These are phyloP conservation scores for Mylabris sibirica DNA, from an alignment of 2,888 invertebrate species.

Conservation along the genomic window DNA sequence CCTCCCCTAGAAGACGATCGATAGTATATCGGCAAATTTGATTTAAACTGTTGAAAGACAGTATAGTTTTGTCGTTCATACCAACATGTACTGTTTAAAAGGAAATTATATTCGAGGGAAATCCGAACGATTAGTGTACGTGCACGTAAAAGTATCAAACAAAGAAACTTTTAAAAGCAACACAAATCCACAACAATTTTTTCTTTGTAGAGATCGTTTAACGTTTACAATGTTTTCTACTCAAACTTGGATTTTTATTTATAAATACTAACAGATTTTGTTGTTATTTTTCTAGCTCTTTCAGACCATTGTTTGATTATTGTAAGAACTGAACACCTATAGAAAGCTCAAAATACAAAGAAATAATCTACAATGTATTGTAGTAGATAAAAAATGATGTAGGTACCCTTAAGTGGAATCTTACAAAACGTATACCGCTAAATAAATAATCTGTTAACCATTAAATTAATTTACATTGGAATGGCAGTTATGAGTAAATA, in stretches of 20 bases:
- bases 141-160: constrained; percentile 12
- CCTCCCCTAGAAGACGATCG: not conserved
- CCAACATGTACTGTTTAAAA: not conserved
- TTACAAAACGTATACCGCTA: too few relatives aligned
- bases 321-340: not conserved
- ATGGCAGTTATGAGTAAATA: too few relatives aligned
- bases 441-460: too few relatives aligned
- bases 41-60: not conserved
- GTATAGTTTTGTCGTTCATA: not conserved
- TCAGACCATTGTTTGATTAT: not conserved
- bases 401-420: too few relatives aligned
- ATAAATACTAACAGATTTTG: too few relatives aligned
- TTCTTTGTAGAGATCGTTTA: not conserved
- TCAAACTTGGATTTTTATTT: not conserved
- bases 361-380: too few relatives aligned
- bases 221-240: not conserved
- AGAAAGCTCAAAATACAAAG: not conserved
- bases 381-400: not conserved
- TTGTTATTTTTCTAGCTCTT: too few relatives aligned
- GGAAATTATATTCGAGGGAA: not conserved
- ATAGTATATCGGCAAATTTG: not conserved
- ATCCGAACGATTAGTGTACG: constrained; percentile 12
- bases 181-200: not conserved
- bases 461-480: too few relatives aligned
- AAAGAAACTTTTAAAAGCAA: not conserved